These are phyloP conservation scores for Hipposideros larvatus DNA, from an alignment of 2,797 vertebrate species.

Conservation along the genomic window DNA sequence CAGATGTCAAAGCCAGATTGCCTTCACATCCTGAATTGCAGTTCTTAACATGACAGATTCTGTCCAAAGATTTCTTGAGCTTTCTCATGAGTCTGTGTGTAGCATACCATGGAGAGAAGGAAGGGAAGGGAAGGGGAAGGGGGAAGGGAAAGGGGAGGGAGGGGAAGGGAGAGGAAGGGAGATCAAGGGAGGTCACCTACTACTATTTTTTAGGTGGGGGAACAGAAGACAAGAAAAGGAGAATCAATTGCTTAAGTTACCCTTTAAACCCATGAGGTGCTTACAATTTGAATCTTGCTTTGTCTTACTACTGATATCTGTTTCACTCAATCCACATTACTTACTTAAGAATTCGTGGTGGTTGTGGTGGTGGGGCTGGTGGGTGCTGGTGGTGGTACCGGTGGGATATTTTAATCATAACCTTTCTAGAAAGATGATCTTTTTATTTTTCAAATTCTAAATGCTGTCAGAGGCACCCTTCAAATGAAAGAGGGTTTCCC, in stretches of 20 bases:
- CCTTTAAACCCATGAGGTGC: not conserved
- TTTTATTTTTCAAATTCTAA: slow-evolving; percentile 61
- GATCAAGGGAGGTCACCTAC: not conserved
- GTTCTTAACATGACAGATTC: not conserved
- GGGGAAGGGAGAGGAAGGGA: not conserved
- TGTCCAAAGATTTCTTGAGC: slow-evolving; percentile 42
- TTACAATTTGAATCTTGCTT: slow-evolving; percentile 41
- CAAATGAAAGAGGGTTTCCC: slow-evolving; percentile 41
- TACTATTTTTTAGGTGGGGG: slow-evolving; percentile 37
- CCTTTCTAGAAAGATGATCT: slow-evolving; percentile 35
- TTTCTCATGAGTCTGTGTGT: not conserved
- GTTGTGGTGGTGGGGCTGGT: not conserved
- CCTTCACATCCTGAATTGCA: too few species aligned
- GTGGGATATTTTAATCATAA: not conserved
- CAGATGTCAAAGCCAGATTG: too few species aligned
- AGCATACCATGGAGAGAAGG: not conserved
- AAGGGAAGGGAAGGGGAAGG: not conserved
- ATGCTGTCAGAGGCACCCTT: slow-evolving; percentile 41
- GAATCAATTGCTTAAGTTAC: slow-evolving; percentile 24
- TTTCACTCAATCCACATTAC: slow-evolving; percentile 11
- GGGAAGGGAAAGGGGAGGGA: not conserved
- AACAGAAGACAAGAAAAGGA: not conserved
- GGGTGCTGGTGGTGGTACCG: not conserved
- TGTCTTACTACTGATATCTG: not conserved
- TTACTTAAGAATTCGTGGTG: slow-evolving; percentile 19